Percentiles rank a stretch among this genome's conserved stretches.
Conservation (phyloP, 2,888 invertebrate genomes). For the Meiosimyza platycephala region DNA sequence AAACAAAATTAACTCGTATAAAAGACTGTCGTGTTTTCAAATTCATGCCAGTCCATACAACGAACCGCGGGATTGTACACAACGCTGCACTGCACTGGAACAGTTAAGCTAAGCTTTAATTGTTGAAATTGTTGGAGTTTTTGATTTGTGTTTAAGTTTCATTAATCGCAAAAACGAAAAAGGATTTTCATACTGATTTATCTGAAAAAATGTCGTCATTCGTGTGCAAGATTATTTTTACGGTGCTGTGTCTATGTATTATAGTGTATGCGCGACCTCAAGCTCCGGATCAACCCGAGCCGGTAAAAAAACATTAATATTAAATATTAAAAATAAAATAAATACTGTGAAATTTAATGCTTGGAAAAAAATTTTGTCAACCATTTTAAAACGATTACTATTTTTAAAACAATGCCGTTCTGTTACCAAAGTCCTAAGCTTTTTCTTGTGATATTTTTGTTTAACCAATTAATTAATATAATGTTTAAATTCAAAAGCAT, state of each 20-base stretch:
- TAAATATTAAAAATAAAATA: neutral
- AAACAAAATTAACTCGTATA: conserved; percentile 48
- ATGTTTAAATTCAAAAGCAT: no score
- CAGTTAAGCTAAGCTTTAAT: conserved; percentile 4
- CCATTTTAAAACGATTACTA: neutral
- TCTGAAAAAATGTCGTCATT: conserved; percentile 46
- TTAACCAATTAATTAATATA: no score
- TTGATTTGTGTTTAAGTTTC: no score
- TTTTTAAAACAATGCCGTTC: neutral
- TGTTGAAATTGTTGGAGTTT: neutral
- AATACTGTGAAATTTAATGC: neutral
- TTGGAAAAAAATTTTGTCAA: no score
- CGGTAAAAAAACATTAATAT: conserved; percentile 51
- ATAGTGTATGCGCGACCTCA: conserved; percentile 54
- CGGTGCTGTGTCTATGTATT: conserved; percentile 49
- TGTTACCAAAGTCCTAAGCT: no score
- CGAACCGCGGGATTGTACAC: conserved; percentile 44
- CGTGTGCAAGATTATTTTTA: conserved; percentile 51
- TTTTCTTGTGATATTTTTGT: no score
- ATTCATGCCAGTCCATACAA: conserved; percentile 47
- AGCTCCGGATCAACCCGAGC: conserved; percentile 57
- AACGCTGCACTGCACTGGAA: conserved; percentile 5
- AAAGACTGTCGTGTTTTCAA: conserved; percentile 50
- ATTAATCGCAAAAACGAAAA: no score
- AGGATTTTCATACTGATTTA: neutral